Conservation (phyloP, 2,888 invertebrate genomes). For the Ptychoptera albimana region DNA sequence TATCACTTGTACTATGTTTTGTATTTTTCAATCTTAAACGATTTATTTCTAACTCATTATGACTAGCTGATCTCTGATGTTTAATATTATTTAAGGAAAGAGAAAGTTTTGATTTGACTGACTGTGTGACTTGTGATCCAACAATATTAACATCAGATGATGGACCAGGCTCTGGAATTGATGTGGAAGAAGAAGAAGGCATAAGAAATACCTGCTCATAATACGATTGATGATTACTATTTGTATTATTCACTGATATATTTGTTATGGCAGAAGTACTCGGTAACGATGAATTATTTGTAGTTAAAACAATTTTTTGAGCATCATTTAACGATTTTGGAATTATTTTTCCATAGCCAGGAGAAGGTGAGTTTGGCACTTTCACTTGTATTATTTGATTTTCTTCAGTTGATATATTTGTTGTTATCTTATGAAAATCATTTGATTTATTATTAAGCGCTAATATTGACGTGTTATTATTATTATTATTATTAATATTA, state of each 20-base stretch:
- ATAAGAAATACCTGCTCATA: conserved; percentile 29
- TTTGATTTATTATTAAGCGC: no score
- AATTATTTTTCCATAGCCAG: conserved; percentile 11
- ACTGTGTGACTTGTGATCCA: no score
- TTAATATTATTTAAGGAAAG: neutral
- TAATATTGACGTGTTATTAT: neutral
- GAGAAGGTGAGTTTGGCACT: conserved; percentile 5
- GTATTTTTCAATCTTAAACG: neutral
- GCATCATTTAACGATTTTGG: conserved; percentile 5
- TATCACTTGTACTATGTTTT: neutral
- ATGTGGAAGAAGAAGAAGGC: conserved; percentile 16
- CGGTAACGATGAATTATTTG: neutral
- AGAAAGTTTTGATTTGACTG: neutral
- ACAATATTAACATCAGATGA: neutral
- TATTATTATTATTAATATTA: neutral
- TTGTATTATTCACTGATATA: conserved; percentile 23
- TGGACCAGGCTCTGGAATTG: conserved; percentile 1
- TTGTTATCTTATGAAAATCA: neutral
- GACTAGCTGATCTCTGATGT: conserved; percentile 1
- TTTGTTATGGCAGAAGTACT: conserved; percentile 22
- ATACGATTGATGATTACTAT: conserved; percentile 12
- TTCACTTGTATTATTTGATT: neutral
- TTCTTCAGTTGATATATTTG: neutral
- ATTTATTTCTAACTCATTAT: conserved; percentile 3
- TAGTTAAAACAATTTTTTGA: conserved; percentile 1